Percentiles rank a stretch among this genome's conserved stretches.
These are phyloP conservation scores for Pithys albifrons DNA, from an alignment of 2,113 vertebrate genomes.

Conservation along the genomic window DNA sequence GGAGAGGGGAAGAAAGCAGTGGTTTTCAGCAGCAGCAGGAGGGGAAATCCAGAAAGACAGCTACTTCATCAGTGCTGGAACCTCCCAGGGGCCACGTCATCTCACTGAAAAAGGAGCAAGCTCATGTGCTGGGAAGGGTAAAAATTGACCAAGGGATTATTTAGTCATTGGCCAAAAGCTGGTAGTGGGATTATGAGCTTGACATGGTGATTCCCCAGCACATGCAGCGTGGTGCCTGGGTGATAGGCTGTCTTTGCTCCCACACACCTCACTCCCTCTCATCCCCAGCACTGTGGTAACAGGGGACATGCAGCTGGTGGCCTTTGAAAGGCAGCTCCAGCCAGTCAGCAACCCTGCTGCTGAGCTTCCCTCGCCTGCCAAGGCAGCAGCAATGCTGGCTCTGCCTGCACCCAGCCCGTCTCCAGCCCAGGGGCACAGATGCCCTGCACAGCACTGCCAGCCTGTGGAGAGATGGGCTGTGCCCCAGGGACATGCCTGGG, in stretches of 20 bases:
- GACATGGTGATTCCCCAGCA: rapidly evolving
- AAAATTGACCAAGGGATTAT: background rate
- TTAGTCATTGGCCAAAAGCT: background rate
- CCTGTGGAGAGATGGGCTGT: background rate
- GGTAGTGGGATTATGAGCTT: rapidly evolving
- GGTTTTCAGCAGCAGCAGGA: background rate
- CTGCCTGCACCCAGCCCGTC: background rate
- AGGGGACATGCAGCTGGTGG: background rate
- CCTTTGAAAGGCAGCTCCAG: background rate
- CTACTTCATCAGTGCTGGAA: background rate
- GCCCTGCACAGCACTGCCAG: background rate
- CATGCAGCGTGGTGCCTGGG: rapidly evolving
- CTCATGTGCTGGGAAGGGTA: background rate
- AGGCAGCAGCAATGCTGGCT: rapidly evolving
- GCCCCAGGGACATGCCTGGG: background rate
- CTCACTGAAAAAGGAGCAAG: background rate
- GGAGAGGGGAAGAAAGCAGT: background rate
- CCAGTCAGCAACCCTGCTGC: background rate
- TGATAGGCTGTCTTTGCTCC: background rate
- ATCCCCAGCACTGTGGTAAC: background rate
- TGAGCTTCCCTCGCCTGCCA: rapidly evolving
- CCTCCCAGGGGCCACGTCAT: background rate
- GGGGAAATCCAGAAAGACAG: constrained; percentile 21
- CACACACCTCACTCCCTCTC: background rate
- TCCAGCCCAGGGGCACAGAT: rapidly evolving